These are phyloP conservation scores for Varecia variegata DNA, from an alignment of 2,797 vertebrate species.

Conservation along the genomic window DNA sequence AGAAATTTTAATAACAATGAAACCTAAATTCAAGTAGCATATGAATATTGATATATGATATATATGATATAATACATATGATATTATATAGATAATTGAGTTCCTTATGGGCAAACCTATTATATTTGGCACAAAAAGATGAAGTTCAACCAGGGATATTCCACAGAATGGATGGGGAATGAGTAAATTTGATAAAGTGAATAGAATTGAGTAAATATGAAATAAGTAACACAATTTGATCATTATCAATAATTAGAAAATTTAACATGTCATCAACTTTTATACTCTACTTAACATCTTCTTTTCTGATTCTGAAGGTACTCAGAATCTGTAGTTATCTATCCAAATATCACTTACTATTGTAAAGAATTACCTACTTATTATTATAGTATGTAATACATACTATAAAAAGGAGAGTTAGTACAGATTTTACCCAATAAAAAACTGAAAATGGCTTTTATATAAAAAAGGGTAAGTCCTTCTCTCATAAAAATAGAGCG, in stretches of 20 bases:
- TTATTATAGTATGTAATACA: not conserved
- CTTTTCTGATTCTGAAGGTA: not conserved
- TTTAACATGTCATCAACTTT: not conserved
- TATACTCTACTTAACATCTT: not conserved
- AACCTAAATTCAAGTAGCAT: not conserved
- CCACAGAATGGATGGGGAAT: not conserved
- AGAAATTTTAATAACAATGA: not conserved
- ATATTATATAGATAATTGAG: not conserved
- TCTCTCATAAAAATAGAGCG: not conserved
- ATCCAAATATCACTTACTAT: not conserved
- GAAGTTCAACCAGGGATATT: not conserved
- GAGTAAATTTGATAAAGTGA: not conserved
- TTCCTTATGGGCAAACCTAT: not conserved
- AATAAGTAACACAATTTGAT: not conserved
- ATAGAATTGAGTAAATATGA: not conserved
- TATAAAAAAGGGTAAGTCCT: not conserved
- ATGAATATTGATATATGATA: not conserved
- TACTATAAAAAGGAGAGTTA: not conserved
- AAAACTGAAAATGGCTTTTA: slow-evolving; percentile 1
- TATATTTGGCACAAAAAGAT: not conserved
- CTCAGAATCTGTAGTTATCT: not conserved
- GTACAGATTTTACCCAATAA: not conserved
- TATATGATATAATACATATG: too few species aligned
- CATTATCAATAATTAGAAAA: not conserved
- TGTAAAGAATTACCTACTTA: not conserved